phyloP scores from a whole-genome alignment of 2,113 vertebrate species.

The human region GRCh38 chr12:79060501-79061000 shows the following conservation, averaged over 20 bases:
- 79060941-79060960: slow-evolving; percentile 18
- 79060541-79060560: background rate
- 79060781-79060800: background rate
- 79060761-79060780: background rate
- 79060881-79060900: background rate
- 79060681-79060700: background rate
- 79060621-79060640: background rate
- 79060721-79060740: background rate
- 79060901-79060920: slow-evolving; percentile 30
- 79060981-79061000: slow-evolving; percentile 36
- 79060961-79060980: slow-evolving; percentile 4
- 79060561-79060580: background rate
- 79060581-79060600: background rate
- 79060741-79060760: background rate
- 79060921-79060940: background rate
- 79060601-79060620: background rate
- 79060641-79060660: background rate
- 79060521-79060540: background rate
- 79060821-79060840: background rate
- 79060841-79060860: slow-evolving; percentile 36
- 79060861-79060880: background rate
- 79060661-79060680: background rate
- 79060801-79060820: background rate
- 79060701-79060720: background rate
- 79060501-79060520: background rate